Evolutionary conservation across 2,113 vertebrate genomes (phyloP), one percentile per base, ranked within the genome.

Genomic region (Glaucidium brasilianum): DNA sequence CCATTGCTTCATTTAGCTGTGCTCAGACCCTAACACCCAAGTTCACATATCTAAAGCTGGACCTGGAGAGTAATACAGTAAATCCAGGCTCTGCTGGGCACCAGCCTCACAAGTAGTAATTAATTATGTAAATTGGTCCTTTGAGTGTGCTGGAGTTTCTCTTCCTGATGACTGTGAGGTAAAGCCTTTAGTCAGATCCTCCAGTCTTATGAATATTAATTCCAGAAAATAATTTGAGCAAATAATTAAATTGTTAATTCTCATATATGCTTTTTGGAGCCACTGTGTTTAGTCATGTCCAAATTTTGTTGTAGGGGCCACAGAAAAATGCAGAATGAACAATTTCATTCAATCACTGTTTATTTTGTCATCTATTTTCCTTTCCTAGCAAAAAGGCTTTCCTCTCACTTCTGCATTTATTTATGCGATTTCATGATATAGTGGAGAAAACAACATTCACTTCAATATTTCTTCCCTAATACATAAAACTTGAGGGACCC

Each of bases 381-480:
- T 91, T 92, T 87, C 10, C 27, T 43, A 13, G 13, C 2, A 71
- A 72, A 90, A 85, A 60, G 2, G 2, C 11, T 94, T 94, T 85
- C 11, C 10, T 85, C 34, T 80, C 30, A 94, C 56, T 93, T 74
- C 47, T 88, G n/a, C 15, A 74, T 90, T 81, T 93, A 77, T 85
- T 92, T 90, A 64, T 91, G 55, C 37, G 67, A 88, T 93, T 93
- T 88, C 68, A 73, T 39, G 55, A 85, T 88, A 69, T 29, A 90
- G 63, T 35, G 12, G 35, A 95, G 52, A 86, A 93, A 90, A 47
- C 63, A 90, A 63, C 6, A 86, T 85, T 86, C 47, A 25, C 35
- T 83, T 81, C 18, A 75, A 81, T 75, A 67, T 94, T 92, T 94
- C 55, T 95, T 95, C 52, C 39, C 26, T 93, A 73, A 91, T 91